Conservation (phyloP, 2,113 vertebrate species). For the Rafetus swinhoei region DNA sequence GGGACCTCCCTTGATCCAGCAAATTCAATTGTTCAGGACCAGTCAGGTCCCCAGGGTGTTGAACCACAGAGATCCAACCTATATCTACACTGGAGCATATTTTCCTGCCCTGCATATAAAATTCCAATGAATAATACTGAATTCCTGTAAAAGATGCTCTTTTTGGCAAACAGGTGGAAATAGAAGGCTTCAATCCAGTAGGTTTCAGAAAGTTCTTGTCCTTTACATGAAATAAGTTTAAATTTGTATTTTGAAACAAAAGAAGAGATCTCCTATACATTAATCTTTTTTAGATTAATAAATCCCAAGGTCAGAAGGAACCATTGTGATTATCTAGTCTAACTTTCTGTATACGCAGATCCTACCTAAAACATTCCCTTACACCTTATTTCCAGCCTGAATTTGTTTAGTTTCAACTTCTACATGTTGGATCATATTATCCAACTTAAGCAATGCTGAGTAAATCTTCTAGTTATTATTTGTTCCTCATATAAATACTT, state of each 20-base stretch:
- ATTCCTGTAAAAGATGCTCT: not conserved
- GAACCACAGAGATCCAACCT: too few species aligned
- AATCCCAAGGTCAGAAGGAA: not conserved
- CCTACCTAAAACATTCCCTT: not conserved
- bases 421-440: not conserved
- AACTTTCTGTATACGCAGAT: not conserved
- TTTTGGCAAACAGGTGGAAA: constrained; percentile 13
- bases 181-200: not conserved
- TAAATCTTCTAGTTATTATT: too few species aligned
- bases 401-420: not conserved
- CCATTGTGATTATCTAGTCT: not conserved
- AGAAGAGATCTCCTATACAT: not conserved
- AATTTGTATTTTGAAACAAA: not conserved
- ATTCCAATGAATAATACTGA: not conserved
- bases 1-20: too few species aligned
- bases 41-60: too few species aligned
- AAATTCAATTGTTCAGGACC: too few species aligned
- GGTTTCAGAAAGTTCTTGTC: not conserved
- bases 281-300: accelerated
- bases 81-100: not conserved
- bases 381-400: not conserved
- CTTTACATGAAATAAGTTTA: not conserved
- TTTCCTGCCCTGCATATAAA: not conserved
- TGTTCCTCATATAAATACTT: not conserved
- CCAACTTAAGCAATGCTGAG: too few species aligned